Conservation (phyloP, 1,140 invertebrate genomes). For the Tetramorium parvispinum region DNA sequence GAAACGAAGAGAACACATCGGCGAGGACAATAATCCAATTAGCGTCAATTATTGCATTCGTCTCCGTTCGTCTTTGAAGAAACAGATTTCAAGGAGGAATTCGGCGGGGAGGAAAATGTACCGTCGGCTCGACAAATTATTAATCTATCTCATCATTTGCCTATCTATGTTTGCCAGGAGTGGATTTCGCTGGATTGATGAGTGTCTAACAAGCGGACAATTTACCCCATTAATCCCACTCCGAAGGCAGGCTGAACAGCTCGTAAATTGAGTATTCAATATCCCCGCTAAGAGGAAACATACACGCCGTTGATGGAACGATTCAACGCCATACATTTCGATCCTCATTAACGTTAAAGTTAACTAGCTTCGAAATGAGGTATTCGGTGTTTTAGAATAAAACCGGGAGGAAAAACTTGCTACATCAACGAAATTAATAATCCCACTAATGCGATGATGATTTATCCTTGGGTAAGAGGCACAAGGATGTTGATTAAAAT, state of each 20-base stretch:
- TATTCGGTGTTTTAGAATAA: background rate
- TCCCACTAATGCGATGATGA: background rate
- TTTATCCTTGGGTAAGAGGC: background rate
- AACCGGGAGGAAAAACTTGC: background rate
- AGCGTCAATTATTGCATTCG: background rate
- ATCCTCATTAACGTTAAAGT: background rate
- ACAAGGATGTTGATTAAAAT: slow-evolving; percentile 22
- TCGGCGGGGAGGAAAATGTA: background rate
- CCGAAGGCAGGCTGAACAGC: background rate
- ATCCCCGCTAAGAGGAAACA: background rate
- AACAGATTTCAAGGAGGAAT: background rate
- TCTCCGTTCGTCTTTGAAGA: background rate
- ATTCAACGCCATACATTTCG: background rate
- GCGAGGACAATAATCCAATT: background rate
- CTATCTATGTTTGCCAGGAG: background rate
- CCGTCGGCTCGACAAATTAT: background rate
- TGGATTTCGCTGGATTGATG: background rate
- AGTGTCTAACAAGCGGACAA: background rate
- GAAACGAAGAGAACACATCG: background rate
- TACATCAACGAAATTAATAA: background rate
- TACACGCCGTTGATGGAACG: background rate
- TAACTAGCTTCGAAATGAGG: background rate
- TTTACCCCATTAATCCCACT: background rate
- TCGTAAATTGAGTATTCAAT: background rate
- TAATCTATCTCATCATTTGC: background rate